Evolutionary conservation across 2,888 invertebrate species (phyloP).

Genomic region (Vesta saturnalis): DNA sequence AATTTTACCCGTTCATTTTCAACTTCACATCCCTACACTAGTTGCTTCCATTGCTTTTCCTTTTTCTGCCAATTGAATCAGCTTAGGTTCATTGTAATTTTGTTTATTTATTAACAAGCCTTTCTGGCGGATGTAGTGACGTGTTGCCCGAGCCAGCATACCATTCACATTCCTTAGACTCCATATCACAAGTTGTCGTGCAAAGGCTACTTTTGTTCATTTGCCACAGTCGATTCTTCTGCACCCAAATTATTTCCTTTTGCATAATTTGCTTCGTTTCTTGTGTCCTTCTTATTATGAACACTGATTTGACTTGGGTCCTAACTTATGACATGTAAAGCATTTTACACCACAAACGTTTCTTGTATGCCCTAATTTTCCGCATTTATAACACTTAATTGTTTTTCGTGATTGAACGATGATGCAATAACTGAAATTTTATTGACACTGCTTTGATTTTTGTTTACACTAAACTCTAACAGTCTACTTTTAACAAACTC

Average conservation of each 20-base stretch:
- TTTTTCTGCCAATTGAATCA: too few relatives aligned
- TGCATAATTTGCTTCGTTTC: constrained; percentile 31
- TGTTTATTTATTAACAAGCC: constrained; percentile 4
- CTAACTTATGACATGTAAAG: constrained; percentile 11
- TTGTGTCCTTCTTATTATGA: background rate
- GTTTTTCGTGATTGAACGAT: constrained; percentile 26
- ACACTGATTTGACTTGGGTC: background rate
- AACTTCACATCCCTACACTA: constrained; percentile 15
- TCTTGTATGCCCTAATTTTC: constrained; percentile 29
- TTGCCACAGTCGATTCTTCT: background rate
- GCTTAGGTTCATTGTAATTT: constrained; percentile 21
- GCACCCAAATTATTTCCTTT: background rate
- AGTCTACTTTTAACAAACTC: constrained; percentile 38
- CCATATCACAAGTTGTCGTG: background rate
- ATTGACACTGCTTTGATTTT: background rate
- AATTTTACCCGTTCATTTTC: constrained; percentile 34
- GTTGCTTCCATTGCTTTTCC: constrained; percentile 4
- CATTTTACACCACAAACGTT: constrained; percentile 45
- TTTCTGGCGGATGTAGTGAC: background rate
- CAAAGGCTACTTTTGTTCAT: too few relatives aligned
- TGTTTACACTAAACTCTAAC: constrained; percentile 24
- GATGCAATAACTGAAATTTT: background rate
- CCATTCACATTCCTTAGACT: background rate
- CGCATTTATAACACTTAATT: constrained; percentile 51
- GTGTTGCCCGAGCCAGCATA: constrained; percentile 19